Evolutionary conservation across 53 echinoderm and acorn worm species (phyloP), one percentile per base, ranked within the genome.

Genomic region (Holothuria scabra): DNA sequence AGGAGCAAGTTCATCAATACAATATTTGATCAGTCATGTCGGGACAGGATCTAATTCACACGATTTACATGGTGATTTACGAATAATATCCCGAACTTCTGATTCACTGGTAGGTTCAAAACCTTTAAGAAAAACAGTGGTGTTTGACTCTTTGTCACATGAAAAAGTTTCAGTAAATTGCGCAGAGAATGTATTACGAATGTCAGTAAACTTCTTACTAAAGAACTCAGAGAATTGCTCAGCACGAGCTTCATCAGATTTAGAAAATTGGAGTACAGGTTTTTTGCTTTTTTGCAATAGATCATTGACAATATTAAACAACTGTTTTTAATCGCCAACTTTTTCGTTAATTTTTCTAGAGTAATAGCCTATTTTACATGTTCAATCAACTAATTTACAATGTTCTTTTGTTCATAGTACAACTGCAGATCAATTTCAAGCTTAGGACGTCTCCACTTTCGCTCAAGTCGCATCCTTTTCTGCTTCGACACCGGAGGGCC

Each of bases 401-500:
- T 52, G 34, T 56, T 68, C n/a, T 59, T 55, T 33, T 84, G 70
- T 21, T n/a, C n/a, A n/a, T n/a, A n/a, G n/a, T n/a, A n/a, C n/a
- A n/a, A n/a, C n/a, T n/a, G n/a, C n/a, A n/a, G 84, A 58, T 84
- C 69, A 56, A 84, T 28, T 69, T 84, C 82, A 52, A 84, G 84
- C 70, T 69, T 69, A 3, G 84, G 28, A 41, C 68, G 70, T 69
- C 70, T 56, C 84, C 84, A 84, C 64, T 84, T 84, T 4, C 84
- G 59, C 59, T 84, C 70, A 8, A 69, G 84, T 30, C 59, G 69
- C 25, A 59, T 84, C 34, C 70, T 55, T 30, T 68, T 84, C n/a
- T 72, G 74, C 23, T 72, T 48, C 46, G 5, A 48, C 7, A 72
- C 41, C 13, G 59, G 57, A 57, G 58, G 56, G n/a, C 34, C 84